Evolutionary conservation across 2,888 invertebrate genomes (phyloP).

Genomic region (Sinopyrophorus schimmeli): DNA sequence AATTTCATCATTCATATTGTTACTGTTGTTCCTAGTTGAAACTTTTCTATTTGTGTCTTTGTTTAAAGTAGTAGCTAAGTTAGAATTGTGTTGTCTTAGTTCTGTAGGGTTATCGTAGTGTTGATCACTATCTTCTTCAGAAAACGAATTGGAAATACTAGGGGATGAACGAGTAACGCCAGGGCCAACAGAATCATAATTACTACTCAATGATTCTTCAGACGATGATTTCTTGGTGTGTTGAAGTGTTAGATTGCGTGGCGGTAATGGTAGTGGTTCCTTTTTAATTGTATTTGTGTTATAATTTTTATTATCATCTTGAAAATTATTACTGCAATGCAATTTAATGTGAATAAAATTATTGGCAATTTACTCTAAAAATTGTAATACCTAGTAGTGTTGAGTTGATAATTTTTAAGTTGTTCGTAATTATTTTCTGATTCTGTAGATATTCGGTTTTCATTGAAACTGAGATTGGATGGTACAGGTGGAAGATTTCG

Average conservation of each 20-base stretch:
- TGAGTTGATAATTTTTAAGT: constrained; percentile 6
- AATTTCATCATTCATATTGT: background rate
- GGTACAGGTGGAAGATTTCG: constrained; percentile 21
- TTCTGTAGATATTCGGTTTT: background rate
- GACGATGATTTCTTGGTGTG: constrained; percentile 7
- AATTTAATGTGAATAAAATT: too few species aligned
- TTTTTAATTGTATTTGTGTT: background rate
- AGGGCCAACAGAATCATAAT: constrained; percentile 15
- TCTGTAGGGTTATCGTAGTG: constrained; percentile 21
- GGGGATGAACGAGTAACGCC: background rate
- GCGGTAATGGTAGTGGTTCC: constrained; percentile 13
- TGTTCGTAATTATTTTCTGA: constrained; percentile 18
- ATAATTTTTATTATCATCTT: background rate
- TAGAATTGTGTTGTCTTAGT: background rate
- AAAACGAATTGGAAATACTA: constrained; percentile 19
- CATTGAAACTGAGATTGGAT: background rate
- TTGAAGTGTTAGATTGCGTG: constrained; percentile 3
- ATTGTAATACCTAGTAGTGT: constrained; percentile 14
- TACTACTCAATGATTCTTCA: constrained; percentile 13
- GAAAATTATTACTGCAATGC: background rate
- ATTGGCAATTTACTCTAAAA: background rate
- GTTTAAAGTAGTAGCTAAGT: background rate
- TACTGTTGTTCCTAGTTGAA: background rate
- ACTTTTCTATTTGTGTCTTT: background rate
- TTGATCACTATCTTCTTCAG: constrained; percentile 21